Evolutionary conservation across 2,113 vertebrate genomes (phyloP).

Genomic region (Phaethon lepturus): DNA sequence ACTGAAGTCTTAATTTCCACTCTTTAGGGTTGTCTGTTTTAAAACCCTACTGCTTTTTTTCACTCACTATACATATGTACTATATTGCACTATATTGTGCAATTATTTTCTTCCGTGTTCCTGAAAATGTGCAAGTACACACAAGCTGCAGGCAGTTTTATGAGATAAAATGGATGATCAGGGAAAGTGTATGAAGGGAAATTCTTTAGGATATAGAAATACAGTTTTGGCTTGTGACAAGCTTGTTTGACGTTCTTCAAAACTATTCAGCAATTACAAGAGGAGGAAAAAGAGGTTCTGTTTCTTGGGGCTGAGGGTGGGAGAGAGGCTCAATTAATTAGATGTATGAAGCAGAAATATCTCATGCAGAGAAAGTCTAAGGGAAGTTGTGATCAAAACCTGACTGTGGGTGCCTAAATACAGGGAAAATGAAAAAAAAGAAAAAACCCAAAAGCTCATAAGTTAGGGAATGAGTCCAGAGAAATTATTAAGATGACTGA

Average conservation of each 20-base stretch:
- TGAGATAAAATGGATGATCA: background rate
- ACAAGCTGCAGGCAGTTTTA: background rate
- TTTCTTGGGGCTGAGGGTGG: background rate
- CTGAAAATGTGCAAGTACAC: background rate
- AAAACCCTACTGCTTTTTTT: background rate
- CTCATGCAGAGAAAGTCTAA: background rate
- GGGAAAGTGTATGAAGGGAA: background rate
- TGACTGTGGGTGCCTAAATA: background rate
- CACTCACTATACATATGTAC: background rate
- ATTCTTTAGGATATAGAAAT: background rate
- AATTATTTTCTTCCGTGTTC: background rate
- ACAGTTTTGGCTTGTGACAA: background rate
- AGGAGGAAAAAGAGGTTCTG: background rate
- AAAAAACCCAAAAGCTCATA: background rate
- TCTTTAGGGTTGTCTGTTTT: background rate
- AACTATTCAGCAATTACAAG: background rate
- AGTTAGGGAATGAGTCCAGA: background rate
- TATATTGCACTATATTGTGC: background rate
- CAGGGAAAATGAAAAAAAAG: background rate
- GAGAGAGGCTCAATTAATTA: background rate
- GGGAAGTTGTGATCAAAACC: background rate
- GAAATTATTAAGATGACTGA: background rate
- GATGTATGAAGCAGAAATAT: background rate
- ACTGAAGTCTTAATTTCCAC: background rate
- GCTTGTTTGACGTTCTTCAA: background rate